These are phyloP conservation scores for Brachyhypopomus gauderio DNA, from an alignment of 2,113 vertebrate species.

Conservation along the genomic window DNA sequence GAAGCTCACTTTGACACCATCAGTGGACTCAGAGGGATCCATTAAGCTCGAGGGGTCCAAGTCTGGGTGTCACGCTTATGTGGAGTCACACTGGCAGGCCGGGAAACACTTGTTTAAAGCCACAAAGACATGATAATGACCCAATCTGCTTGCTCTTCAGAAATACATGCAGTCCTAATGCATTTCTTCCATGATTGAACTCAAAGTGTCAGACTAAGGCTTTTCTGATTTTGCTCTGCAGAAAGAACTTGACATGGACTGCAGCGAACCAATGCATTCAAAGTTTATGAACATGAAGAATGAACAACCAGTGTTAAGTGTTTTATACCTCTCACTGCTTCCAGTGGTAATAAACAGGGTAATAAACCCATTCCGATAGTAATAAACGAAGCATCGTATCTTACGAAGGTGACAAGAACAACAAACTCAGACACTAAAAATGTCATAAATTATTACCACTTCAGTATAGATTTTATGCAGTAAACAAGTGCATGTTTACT, in stretches of 20 bases:
- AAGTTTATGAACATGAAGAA: no score
- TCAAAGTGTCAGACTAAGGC: conserved; percentile 24
- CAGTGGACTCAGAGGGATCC: conserved; percentile 49
- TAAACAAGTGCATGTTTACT: no score
- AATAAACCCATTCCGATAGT: no score
- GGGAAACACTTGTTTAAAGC: conserved; percentile 42
- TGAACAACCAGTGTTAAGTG: neutral
- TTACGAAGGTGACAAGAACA: no score
- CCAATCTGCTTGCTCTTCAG: conserved; percentile 38
- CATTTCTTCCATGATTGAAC: conserved; percentile 33
- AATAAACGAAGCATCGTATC: no score
- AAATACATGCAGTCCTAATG: conserved; percentile 30
- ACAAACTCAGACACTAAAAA: no score
- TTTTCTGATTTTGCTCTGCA: conserved; percentile 18
- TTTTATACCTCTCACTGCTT: neutral
- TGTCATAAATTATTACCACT: no score
- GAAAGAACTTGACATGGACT: conserved; percentile 31
- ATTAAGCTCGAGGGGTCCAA: conserved; percentile 17
- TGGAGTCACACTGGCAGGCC: conserved; percentile 40
- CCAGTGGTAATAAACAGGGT: no score
- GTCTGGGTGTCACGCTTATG: conserved; percentile 19
- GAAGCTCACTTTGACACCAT: conserved; percentile 41
- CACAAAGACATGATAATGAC: conserved; percentile 27
- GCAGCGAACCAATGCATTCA: neutral
- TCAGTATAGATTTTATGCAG: no score